Evolutionary conservation across 2,888 invertebrate genomes (phyloP), one percentile per base, ranked within the genome.

Genomic region (Synergus gifuensis): DNA sequence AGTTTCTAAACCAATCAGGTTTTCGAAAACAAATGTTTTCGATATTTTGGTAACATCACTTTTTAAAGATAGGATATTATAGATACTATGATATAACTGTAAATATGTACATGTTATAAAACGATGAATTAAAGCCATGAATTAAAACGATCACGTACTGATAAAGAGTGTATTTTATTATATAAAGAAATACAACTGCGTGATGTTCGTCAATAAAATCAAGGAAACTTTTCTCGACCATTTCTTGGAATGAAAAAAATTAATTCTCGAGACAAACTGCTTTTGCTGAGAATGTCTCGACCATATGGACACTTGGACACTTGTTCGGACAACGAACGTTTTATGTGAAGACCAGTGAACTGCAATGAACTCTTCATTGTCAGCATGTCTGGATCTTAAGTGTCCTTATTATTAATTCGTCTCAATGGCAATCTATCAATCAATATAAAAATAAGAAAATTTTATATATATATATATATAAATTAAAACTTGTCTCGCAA

Each of bases 321-420:
- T 66, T 40, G 40, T 40, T 67, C 40, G 66, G 66, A 67, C 64
- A 66, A 66, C 66, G 66, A 67, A 67, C 66, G 66, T 67, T 67
- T 40, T 67, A 8, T 66, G 64, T 42, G 42, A 66, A 40, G 64
- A 66, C 64, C 64, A 14, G 49, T 49, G 49, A 49, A 49, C 66
- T 44, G 66, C 66, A 67, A 11, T 67, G 66, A 67, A 42, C 66
- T 44, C 66, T 8, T n/a, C 49, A 49, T 49, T 49, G 49, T 49
- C 49, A 49, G n/a, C n/a, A 8, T n/a, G 49, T 49, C 49, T 49
- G 49, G 49, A 49, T 49, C n/a, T 49, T 49, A 49, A 49, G 49
- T 49, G 49, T 16, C n/a, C 49, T n/a, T 49, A 28, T 28, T 49
- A n/a, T 28, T 49, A n/a, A 16, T 49, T 49, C 49, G 16, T 12